A percentile compares a stretch with the other conserved stretches of the same genome.
phyloP scores from a whole-genome alignment of 2,113 vertebrate species.

The Cheilinus undulatus region DNA sequence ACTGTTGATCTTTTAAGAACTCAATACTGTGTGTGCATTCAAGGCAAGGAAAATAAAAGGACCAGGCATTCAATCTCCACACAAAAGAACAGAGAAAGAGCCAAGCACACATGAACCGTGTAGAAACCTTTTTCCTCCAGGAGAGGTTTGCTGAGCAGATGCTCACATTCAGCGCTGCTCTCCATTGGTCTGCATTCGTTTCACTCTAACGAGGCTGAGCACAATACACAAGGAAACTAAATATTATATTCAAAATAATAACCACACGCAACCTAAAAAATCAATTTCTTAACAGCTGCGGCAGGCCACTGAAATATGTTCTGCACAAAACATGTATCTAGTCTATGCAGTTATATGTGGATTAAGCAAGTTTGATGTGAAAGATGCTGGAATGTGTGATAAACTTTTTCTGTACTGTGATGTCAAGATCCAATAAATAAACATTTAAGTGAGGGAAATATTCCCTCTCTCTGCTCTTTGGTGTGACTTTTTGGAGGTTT shows the following conservation, averaged over 20 bases:
- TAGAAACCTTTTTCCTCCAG: background rate
- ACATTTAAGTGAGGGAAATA: no score
- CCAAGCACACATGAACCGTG: background rate
- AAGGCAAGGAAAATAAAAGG: background rate
- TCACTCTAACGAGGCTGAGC: fast-evolving
- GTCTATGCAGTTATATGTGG: background rate
- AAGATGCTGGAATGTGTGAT: no score
- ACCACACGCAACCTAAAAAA: background rate
- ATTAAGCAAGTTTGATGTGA: background rate
- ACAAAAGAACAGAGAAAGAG: background rate
- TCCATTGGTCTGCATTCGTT: background rate
- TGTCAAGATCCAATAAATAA: no score
- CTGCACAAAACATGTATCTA: background rate
- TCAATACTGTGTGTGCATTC: background rate
- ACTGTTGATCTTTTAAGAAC: conserved; percentile 1
- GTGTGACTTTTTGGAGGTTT: no score
- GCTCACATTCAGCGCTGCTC: background rate
- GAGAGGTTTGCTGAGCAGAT: background rate
- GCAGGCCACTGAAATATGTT: background rate
- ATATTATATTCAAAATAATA: background rate
- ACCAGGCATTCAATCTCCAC: background rate
- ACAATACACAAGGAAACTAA: background rate
- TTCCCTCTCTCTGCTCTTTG: no score
- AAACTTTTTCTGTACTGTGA: no score
- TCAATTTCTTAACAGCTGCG: background rate